A percentile compares a stretch with the other conserved stretches of the same genome.
Evolutionary conservation across 1,140 invertebrate species (phyloP).

Genomic region (Megathymus violae): DNA sequence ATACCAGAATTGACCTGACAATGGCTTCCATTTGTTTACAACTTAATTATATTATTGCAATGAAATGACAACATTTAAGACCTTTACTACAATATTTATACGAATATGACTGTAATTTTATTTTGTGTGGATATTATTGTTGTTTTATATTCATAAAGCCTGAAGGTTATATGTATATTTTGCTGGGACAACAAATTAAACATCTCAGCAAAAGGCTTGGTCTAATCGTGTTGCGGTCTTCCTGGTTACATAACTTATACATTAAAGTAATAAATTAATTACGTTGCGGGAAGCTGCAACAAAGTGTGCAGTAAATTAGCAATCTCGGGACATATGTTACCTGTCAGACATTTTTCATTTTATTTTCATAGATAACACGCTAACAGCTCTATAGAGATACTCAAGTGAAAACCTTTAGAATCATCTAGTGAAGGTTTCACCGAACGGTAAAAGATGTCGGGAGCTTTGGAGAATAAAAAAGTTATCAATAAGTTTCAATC

Average conservation of each 20-base stretch:
- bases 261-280: conserved; percentile 72
- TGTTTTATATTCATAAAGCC: not conserved
- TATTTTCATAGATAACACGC: conserved; percentile 45
- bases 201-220: conserved; percentile 47
- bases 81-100: conserved; percentile 31
- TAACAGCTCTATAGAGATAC: conserved; percentile 64
- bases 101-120: not conserved
- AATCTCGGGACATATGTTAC: conserved; percentile 57
- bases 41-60: conserved; percentile 14
- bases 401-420: conserved; percentile 68
- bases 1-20: conserved; percentile 43
- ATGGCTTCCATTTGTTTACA: conserved; percentile 9
- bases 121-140: not conserved
- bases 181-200: conserved; percentile 30
- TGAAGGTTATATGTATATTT: not conserved
- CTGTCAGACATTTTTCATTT: conserved; percentile 56
- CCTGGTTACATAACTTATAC: conserved; percentile 69
- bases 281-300: conserved; percentile 60
- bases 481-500: conserved; percentile 77
- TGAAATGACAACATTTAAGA: conserved; percentile 17
- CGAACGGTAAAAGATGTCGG: conserved; percentile 70
- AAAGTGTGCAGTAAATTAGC: conserved; percentile 72
- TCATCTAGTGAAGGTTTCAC: conserved; percentile 61
- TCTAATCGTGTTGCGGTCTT: conserved; percentile 62
- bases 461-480: conserved; percentile 67